Evolutionary conservation across 2,888 invertebrate species (phyloP).

Genomic region (Drosophila diplacantha): DNA sequence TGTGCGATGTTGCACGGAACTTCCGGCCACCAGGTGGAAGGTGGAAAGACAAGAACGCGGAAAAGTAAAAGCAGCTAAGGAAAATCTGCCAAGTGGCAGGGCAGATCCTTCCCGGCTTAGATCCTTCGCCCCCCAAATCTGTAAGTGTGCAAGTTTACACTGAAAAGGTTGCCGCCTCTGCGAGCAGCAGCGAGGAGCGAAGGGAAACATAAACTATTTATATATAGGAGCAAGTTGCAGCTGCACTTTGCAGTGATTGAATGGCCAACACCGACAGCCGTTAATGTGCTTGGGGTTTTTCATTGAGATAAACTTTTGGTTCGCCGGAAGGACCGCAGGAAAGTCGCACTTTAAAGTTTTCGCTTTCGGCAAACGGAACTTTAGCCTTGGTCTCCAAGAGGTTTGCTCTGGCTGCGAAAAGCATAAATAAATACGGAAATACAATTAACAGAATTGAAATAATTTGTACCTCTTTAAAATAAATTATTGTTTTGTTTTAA

Average conservation of each 20-base stretch:
- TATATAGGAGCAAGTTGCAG: slow-evolving; percentile 51
- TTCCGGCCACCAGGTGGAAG: slow-evolving; percentile 41
- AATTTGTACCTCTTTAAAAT: background rate
- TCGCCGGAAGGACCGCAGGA: slow-evolving; percentile 33
- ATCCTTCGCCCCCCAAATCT: slow-evolving; percentile 19
- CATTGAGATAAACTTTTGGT: slow-evolving; percentile 28
- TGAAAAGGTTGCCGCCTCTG: slow-evolving; percentile 38
- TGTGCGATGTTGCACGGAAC: slow-evolving; percentile 61
- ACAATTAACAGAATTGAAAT: background rate
- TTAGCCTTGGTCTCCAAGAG: background rate
- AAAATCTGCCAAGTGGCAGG: slow-evolving; percentile 3
- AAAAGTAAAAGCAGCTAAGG: slow-evolving; percentile 15
- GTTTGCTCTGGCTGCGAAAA: background rate
- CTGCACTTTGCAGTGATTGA: slow-evolving; percentile 59
- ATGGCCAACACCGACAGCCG: slow-evolving; percentile 46
- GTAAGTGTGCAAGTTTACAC: slow-evolving; percentile 52
- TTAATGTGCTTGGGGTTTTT: slow-evolving; percentile 40
- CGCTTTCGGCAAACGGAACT: slow-evolving; percentile 2
- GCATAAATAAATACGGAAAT: background rate
- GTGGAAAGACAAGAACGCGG: slow-evolving; percentile 17
- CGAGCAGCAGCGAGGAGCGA: slow-evolving; percentile 11
- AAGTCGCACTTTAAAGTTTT: slow-evolving; percentile 42
- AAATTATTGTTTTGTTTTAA: background rate
- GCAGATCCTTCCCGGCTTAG: slow-evolving; percentile 43
- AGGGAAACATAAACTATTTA: slow-evolving; percentile 55